Evolutionary conservation across 2,888 invertebrate genomes (phyloP), one percentile per base, ranked within the genome.

Genomic region (Meteorus cinctellus): DNA sequence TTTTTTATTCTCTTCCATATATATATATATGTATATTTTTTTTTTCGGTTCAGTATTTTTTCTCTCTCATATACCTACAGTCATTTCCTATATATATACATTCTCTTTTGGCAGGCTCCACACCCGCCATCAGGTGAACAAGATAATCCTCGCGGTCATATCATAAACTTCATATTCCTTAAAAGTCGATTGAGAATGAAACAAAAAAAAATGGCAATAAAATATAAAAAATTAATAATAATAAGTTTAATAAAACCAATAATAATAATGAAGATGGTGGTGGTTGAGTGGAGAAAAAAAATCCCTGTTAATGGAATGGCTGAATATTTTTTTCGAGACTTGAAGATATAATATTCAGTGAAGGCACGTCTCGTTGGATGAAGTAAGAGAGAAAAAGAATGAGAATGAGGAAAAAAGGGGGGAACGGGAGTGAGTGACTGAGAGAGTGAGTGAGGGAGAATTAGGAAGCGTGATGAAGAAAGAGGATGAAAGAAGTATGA

Each of bases 361-460:
- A 72, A 72, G 72, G 67, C 76, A 60, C 62, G 67, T 67, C 75
- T 68, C 24, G 48, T 48, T 75, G 41, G 65, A 71, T 41, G 63
- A 70, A 65, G 36, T 31, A 48, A 48, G 48, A 36, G 45, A 66
- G 71, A 60, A 72, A 60, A 67, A 72, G 67, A 67, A 31, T 31
- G 45, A 19, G 60, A 68, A 36, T 55, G 36, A 66, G n/a, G 10
- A 62, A 36, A 34, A 67, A 68, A 41, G 65, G 67, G 63, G 48
- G 62, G 48, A 60, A 71, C 84, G 82, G 83, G 84, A 85, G 84
- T 27, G 60, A 51, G 86, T 85, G 85, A 87, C 86, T 86, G 86
- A 87, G 86, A 41, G 65, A 59, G 45, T 63, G 69, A 45, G 45
- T 19, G 45, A 66, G 67, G 59, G 60, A 62, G 36, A 66, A 12